These are phyloP conservation scores for Hydrochoerus hydrochaeris DNA, from an alignment of 2,113 vertebrate species.

Conservation along the genomic window DNA sequence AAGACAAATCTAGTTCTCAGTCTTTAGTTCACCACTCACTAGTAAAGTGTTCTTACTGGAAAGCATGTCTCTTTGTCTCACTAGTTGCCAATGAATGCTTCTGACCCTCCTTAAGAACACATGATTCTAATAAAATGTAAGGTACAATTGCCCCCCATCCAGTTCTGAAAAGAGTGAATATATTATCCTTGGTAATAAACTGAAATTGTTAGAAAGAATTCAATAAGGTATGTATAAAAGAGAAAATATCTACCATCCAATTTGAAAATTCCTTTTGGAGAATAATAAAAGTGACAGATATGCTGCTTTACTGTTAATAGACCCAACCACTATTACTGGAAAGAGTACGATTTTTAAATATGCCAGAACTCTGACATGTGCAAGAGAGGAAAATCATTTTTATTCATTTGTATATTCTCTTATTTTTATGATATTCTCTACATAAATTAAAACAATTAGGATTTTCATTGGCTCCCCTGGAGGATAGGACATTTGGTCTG, in stretches of 20 bases:
- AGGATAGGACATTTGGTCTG: slow-evolving; percentile 64
- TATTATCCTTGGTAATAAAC: neutral
- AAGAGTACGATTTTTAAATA: slow-evolving; percentile 67
- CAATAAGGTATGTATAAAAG: slow-evolving; percentile 50
- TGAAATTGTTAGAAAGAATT: slow-evolving; percentile 78
- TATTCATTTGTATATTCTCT: neutral
- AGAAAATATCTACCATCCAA: slow-evolving; percentile 64
- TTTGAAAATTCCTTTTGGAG: slow-evolving; percentile 61
- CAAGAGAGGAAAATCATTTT: slow-evolving; percentile 12
- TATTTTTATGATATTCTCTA: slow-evolving; percentile 46
- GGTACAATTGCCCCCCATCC: neutral
- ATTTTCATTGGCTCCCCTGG: slow-evolving; percentile 70
- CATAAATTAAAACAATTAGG: slow-evolving; percentile 72
- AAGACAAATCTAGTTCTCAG: slow-evolving; percentile 72
- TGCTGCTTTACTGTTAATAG: slow-evolving; percentile 63
- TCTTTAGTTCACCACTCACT: slow-evolving; percentile 80
- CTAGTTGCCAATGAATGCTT: slow-evolving; percentile 59
- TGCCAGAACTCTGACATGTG: slow-evolving; percentile 59
- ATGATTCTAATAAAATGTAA: slow-evolving; percentile 13
- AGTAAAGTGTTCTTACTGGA: slow-evolving; percentile 62
- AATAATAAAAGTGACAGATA: slow-evolving; percentile 66
- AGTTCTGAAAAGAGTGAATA: slow-evolving; percentile 12
- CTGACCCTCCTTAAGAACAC: neutral
- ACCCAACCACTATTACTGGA: slow-evolving; percentile 54
- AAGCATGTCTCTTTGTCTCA: slow-evolving; percentile 69